Evolutionary conservation across 2,888 invertebrate species (phyloP), one percentile per base, ranked within the genome.

Genomic region (Trisateles emortualis): DNA sequence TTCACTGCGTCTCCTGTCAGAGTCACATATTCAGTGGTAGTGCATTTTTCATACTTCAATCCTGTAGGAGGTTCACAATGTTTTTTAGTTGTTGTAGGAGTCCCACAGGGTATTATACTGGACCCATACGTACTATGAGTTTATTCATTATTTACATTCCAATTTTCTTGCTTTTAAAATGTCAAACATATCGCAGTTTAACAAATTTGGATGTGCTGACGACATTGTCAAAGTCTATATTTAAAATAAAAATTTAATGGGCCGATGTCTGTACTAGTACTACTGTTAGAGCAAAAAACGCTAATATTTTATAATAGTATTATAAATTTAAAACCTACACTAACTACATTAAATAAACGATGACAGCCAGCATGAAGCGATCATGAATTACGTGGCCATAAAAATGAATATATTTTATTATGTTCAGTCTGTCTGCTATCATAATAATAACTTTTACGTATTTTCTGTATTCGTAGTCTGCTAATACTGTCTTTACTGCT

Each of bases 1-100:
- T 81, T 83, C 80, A 82, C 76, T 76, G 76, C 72, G 61, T 74
- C 74, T 79, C 68, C 53, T 43, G 19, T 74, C 74, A 74, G 61
- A 81, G 79, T 85, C 79, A 77, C 69, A 78, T 82, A 87, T 86
- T 84, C 83, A 80, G 74, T 63, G 75, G 56, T 68, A 71, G 75
- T 89, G 82, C 84, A 89, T 88, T 84, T 88, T 87, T 86, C 81
- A 88, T 81, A 76, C 82, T 79, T 83, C 84, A 87, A 86, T 87
- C 80, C 83, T 72, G 75, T 68, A 67, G 72, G 72, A 68, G 69
- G 63, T 72, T 74, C 61, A 74, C 72, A 74, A 73, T 72, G 69
- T 66, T 71, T 59, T 74, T 76, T 47, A 4, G n/a, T 36, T 63
- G 59, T 53, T 51, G 36, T 35, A 0, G 59, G 63, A 14, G 59